These are phyloP conservation scores for Turnix velox DNA, from an alignment of 2,113 vertebrate species.

Conservation along the genomic window DNA sequence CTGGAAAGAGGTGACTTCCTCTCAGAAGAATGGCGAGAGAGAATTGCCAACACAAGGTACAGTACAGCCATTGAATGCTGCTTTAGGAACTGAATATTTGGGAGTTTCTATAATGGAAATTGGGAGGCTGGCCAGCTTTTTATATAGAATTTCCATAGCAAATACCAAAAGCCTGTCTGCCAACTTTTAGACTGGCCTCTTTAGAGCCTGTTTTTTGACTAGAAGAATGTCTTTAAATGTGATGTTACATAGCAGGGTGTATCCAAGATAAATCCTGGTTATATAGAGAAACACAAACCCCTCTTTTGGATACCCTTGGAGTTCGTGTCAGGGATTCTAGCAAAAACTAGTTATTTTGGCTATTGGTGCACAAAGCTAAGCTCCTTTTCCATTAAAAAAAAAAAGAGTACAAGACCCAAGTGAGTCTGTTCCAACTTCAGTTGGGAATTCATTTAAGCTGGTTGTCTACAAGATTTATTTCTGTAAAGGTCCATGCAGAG, in stretches of 20 bases:
- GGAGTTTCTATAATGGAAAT: conserved; percentile 37
- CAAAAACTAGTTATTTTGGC: not conserved
- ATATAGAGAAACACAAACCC: not conserved
- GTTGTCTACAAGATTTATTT: not conserved
- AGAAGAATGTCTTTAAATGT: not conserved
- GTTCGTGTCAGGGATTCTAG: not conserved
- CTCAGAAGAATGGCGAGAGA: conserved; percentile 96
- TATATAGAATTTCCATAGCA: conserved; percentile 62
- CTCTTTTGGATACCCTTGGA: not conserved
- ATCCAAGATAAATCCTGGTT: not conserved
- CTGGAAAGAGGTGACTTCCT: conserved; percentile 98
- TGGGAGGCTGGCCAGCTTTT: conserved; percentile 47
- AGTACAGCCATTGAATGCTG: not conserved
- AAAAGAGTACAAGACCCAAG: not conserved
- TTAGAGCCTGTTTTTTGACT: not conserved
- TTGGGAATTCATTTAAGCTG: not conserved
- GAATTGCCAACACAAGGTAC: conserved; percentile 98
- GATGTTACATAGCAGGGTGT: not conserved
- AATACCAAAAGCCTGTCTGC: conserved; percentile 7
- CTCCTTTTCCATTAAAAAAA: not conserved
- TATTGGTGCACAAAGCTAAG: not conserved
- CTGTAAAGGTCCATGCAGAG: not conserved
- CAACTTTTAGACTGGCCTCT: conserved; percentile 4
- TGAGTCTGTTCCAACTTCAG: not conserved
- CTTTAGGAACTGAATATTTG: conserved; percentile 5